phyloP scores from a whole-genome alignment of 1,140 invertebrate species.

The Anadara kagoshimensis region DNA sequence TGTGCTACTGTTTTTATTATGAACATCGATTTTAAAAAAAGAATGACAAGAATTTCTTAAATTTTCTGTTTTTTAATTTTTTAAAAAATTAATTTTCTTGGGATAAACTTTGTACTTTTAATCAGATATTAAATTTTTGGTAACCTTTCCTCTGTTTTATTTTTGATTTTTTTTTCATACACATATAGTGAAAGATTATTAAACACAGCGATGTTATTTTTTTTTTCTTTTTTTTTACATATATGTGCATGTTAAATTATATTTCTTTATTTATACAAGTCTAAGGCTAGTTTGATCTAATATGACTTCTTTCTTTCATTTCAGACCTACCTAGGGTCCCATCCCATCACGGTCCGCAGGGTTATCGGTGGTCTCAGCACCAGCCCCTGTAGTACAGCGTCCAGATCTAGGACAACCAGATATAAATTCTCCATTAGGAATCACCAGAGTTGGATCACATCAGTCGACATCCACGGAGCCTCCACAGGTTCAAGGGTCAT shows the following conservation, averaged over 20 bases:
- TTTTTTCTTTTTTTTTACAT: no score
- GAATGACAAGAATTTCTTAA: no score
- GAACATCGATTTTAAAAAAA: no score
- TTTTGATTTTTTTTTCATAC: neutral
- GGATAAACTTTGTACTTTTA: no score
- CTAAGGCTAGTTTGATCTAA: no score
- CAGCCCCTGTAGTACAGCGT: conserved; percentile 62
- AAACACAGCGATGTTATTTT: neutral
- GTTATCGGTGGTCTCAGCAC: conserved; percentile 69
- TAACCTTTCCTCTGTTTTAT: neutral
- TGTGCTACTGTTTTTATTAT: no score
- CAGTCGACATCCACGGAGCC: conserved; percentile 20
- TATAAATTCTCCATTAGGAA: conserved; percentile 22
- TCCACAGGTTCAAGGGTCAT: neutral
- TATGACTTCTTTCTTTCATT: conserved; percentile 18
- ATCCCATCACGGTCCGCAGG: conserved; percentile 43
- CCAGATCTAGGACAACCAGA: conserved; percentile 47
- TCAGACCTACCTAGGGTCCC: conserved; percentile 44
- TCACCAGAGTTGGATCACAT: conserved; percentile 39
- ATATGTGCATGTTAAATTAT: no score
- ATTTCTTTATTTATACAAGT: no score
- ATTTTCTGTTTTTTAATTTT: no score
- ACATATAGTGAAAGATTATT: neutral
- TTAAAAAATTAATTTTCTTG: no score
- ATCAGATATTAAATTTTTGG: no score